A percentile compares a stretch with the other conserved stretches of the same genome.
Evolutionary conservation across 2,888 invertebrate species (phyloP).

Genomic region (Parnassius smintheus): DNA sequence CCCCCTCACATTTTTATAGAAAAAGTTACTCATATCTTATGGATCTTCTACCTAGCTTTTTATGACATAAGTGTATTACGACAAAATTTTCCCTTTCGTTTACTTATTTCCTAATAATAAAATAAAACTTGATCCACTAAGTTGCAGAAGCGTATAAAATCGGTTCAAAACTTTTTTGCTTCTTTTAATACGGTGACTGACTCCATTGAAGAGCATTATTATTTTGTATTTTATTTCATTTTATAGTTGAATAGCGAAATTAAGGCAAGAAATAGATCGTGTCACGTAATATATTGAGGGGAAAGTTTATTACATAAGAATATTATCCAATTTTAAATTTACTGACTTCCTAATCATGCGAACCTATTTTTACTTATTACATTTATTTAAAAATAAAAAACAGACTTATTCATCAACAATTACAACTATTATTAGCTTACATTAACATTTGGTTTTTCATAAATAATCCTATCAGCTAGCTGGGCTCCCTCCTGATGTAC

Average conservation of each 20-base stretch:
- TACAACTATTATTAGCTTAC: conserved; percentile 42
- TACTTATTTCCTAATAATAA: conserved; percentile 22
- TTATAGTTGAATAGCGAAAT: conserved; percentile 46
- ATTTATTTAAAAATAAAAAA: conserved; percentile 27
- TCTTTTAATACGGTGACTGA: conserved; percentile 53
- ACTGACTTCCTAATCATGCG: background rate
- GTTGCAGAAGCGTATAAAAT: conserved; percentile 41
- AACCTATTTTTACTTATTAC: no score
- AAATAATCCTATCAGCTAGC: conserved; percentile 67
- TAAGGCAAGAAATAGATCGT: conserved; percentile 47
- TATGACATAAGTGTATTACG: conserved; percentile 4
- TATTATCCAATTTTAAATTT: conserved; percentile 20
- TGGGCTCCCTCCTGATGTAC: conserved; percentile 58
- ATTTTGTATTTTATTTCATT: conserved; percentile 45
- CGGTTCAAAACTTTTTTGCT: conserved; percentile 45
- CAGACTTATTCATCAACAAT: conserved; percentile 40
- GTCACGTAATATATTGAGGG: conserved; percentile 72
- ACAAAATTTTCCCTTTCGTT: conserved; percentile 2
- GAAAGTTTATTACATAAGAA: conserved; percentile 65
- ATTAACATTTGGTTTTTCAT: conserved; percentile 42
- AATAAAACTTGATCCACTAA: conserved; percentile 40
- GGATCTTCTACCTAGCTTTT: no score
- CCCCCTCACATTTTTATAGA: background rate
- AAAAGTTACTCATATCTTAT: no score
- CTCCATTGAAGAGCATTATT: conserved; percentile 42